These are phyloP conservation scores for Blera fallax DNA, from an alignment of 2,888 invertebrate genomes.

Conservation along the genomic window DNA sequence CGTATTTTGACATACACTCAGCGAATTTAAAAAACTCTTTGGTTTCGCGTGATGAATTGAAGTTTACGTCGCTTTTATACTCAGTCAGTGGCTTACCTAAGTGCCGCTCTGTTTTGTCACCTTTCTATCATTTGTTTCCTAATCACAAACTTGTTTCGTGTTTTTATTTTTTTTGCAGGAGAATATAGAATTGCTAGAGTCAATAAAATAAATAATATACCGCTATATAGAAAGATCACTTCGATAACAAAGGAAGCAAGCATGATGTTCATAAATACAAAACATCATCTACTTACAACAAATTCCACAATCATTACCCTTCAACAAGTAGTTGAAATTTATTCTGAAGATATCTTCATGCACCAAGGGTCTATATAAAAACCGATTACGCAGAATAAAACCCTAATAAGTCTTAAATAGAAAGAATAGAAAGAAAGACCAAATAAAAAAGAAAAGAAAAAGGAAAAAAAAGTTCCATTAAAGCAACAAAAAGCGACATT, in stretches of 20 bases:
- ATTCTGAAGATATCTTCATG: neutral
- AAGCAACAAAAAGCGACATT: slow-evolving; percentile 44
- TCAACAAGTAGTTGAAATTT: neutral
- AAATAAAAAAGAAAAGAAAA: neutral
- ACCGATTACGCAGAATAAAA: neutral
- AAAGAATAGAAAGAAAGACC: no score
- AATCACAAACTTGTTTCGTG: no score
- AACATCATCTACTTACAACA: neutral
- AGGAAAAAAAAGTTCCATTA: slow-evolving; percentile 1
- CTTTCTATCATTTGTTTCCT: no score
- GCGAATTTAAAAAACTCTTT: no score
- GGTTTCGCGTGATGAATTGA: no score
- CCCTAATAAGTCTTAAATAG: no score
- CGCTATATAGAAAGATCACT: neutral
- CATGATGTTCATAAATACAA: slow-evolving; percentile 2
- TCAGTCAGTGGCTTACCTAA: no score
- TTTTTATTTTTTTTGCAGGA: neutral
- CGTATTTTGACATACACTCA: no score
- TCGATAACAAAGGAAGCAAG: neutral
- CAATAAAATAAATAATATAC: neutral
- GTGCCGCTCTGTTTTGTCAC: no score
- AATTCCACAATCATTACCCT: neutral
- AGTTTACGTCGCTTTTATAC: no score
- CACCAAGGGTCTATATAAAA: neutral
- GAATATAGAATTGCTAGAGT: neutral